phyloP scores from a whole-genome alignment of 2,888 invertebrate species.

The Graphium colonna region DNA sequence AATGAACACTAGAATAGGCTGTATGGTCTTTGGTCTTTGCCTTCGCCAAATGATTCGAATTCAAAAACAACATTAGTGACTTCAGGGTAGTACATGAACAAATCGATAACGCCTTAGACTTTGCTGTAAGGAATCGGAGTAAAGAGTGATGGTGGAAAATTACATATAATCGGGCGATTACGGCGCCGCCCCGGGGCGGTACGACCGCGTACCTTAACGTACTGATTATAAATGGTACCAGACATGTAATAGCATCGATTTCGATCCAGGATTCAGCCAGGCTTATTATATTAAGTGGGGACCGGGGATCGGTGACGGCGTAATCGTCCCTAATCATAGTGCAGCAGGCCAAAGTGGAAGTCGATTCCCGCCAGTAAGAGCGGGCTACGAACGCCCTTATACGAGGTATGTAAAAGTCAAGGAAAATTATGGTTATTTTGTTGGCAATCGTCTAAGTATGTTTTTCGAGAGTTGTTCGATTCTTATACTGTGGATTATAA shows the following conservation, averaged over 20 bases:
- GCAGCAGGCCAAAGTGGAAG: constrained; percentile 37
- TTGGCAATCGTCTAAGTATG: no score
- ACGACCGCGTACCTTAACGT: constrained; percentile 46
- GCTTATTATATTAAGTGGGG: constrained; percentile 78
- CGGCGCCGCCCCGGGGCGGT: constrained; percentile 49
- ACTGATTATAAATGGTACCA: constrained; percentile 73
- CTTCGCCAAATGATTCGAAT: no score
- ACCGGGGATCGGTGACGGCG: constrained; percentile 70
- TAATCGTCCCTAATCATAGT: constrained; percentile 72
- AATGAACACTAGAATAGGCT: no score
- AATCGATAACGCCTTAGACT: constrained; percentile 52
- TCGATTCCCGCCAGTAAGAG: constrained; percentile 35
- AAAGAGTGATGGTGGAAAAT: constrained; percentile 78
- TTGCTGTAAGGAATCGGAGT: constrained; percentile 51
- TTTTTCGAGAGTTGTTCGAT: no score
- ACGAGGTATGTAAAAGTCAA: no score
- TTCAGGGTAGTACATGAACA: constrained; percentile 19
- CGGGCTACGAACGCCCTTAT: neutral
- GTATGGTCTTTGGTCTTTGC: no score
- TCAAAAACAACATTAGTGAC: no score
- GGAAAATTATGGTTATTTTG: no score
- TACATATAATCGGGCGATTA: constrained; percentile 77
- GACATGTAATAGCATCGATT: constrained; percentile 76
- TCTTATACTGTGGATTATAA: no score
- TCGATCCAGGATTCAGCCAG: constrained; percentile 66